Evolutionary conservation across 1,140 invertebrate species (phyloP).

Genomic region (Mamestra configurata): DNA sequence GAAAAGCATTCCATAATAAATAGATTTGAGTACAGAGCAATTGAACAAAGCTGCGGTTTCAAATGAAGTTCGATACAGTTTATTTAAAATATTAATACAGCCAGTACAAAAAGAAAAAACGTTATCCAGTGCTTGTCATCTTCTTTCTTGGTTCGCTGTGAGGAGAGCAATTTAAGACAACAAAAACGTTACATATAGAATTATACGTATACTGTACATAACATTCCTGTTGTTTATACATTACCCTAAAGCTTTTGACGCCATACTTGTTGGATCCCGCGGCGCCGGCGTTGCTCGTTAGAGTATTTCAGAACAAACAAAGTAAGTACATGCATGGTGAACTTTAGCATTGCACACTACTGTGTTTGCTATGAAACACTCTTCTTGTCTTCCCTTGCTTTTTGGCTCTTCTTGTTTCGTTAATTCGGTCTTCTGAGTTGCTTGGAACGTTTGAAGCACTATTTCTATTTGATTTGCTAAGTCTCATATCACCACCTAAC

Average conservation of each 20-base stretch:
- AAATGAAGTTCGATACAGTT: not conserved
- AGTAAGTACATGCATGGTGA: slow-evolving; percentile 86
- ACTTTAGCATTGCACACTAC: slow-evolving; percentile 87
- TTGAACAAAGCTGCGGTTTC: not conserved
- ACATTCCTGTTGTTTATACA: slow-evolving; percentile 87
- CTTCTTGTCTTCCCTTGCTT: slow-evolving; percentile 48
- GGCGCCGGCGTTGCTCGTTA: slow-evolving; percentile 59
- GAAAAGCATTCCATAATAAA: too few species aligned
- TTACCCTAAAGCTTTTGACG: slow-evolving; percentile 75
- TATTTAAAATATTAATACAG: too few species aligned
- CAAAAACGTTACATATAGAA: slow-evolving; percentile 88
- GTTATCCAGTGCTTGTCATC: not conserved
- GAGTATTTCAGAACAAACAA: slow-evolving; percentile 85
- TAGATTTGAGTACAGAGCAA: too few species aligned
- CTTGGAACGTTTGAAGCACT: not conserved
- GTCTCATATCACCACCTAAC: too few species aligned
- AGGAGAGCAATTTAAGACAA: slow-evolving; percentile 87
- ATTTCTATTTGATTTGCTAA: not conserved
- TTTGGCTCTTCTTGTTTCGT: slow-evolving; percentile 13
- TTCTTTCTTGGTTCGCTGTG: slow-evolving; percentile 56
- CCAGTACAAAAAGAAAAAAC: not conserved
- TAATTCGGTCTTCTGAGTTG: slow-evolving; percentile 4
- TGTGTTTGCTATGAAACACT: slow-evolving; percentile 85
- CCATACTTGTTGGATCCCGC: not conserved
- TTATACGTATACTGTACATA: slow-evolving; percentile 86